Evolutionary conservation across 2,888 invertebrate species (phyloP).

Genomic region (Myopa tessellatipennis): DNA sequence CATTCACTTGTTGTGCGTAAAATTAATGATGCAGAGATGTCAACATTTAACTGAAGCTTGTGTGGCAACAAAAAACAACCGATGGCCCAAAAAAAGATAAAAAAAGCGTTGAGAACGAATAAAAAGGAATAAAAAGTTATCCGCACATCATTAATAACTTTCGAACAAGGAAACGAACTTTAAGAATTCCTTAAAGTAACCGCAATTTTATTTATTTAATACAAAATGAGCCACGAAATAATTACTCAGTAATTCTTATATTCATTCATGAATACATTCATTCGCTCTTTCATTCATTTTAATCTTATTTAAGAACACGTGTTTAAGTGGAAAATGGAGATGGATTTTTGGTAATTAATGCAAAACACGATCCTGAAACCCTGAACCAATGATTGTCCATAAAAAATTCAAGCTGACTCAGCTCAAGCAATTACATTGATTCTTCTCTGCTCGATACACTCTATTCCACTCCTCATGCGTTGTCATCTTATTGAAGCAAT

Average conservation of each 20-base stretch:
- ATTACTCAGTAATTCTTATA: too few species aligned
- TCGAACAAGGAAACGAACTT: neutral
- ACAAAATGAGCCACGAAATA: too few species aligned
- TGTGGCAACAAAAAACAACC: neutral
- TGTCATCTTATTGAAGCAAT: conserved; percentile 18
- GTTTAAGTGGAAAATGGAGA: too few species aligned
- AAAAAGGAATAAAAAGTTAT: neutral
- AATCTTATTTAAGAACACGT: too few species aligned
- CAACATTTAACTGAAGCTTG: neutral
- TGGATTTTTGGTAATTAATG: too few species aligned
- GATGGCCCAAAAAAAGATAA: neutral
- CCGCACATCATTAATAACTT: neutral
- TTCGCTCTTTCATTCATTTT: neutral
- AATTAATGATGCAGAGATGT: neutral
- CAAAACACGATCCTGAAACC: too few species aligned
- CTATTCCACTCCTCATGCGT: too few species aligned
- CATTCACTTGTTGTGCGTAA: too few species aligned
- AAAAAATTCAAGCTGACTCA: conserved; percentile 3
- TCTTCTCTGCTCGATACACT: neutral
- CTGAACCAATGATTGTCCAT: neutral
- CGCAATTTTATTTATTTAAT: neutral
- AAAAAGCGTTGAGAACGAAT: neutral
- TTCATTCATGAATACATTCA: too few species aligned
- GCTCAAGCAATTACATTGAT: conserved; percentile 22
- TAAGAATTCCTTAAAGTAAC: neutral